A percentile compares a stretch with the other conserved stretches of the same genome.
Evolutionary conservation across 2,113 vertebrate genomes (phyloP).

Genomic region (Anoplopoma fimbria): DNA sequence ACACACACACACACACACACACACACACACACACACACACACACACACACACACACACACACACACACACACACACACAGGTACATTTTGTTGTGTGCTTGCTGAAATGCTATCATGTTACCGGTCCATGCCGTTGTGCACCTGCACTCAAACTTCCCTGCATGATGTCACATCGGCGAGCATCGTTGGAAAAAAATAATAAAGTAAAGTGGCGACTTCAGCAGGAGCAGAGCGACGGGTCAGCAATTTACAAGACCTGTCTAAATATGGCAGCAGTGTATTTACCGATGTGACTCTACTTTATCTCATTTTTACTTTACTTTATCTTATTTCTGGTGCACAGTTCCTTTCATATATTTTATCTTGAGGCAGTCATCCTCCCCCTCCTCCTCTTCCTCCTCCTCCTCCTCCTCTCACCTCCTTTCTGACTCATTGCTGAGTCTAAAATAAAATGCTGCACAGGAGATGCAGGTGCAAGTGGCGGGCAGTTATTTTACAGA

Average conservation of each 20-base stretch:
- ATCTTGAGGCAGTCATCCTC: conserved; percentile 51
- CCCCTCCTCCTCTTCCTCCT: conserved; percentile 23
- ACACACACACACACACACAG: conserved; percentile 11
- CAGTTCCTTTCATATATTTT: conserved; percentile 44
- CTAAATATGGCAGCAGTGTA: background rate
- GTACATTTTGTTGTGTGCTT: conserved; percentile 8
- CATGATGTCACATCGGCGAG: background rate
- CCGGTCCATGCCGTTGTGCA: background rate
- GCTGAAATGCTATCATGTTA: conserved; percentile 6
- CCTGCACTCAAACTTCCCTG: background rate
- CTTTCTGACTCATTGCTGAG: conserved; percentile 69
- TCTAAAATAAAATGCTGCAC: conserved; percentile 69
- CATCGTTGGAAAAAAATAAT: background rate
- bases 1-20: conserved; percentile 19
- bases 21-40: conserved; percentile 16
- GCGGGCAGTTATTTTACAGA: conserved; percentile 44
- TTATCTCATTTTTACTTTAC: background rate
- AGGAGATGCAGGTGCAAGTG: conserved; percentile 64
- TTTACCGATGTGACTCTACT: background rate
- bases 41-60: conserved; percentile 18
- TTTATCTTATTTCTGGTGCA: conserved; percentile 43
- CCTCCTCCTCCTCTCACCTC: conserved; percentile 52
- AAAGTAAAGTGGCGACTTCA: background rate
- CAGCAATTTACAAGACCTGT: background rate
- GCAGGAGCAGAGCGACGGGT: background rate